Percentiles rank a stretch among this genome's conserved stretches.
Conservation (phyloP, 2,888 invertebrate genomes). For the Cyrtodaria siliqua region DNA sequence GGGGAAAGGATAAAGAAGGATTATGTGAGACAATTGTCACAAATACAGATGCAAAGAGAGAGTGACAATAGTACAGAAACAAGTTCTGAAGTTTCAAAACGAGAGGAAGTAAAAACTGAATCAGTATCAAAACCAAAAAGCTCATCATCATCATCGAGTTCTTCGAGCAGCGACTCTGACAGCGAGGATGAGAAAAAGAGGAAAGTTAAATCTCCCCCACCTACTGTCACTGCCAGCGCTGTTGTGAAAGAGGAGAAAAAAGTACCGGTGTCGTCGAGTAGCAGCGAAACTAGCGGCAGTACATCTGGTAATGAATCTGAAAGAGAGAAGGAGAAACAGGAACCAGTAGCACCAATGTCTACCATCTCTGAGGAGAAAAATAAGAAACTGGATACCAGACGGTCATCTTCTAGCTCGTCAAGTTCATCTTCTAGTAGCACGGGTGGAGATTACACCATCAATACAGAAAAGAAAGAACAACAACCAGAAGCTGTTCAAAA, state of each 20-base stretch:
- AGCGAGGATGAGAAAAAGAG: slow-evolving; percentile 37
- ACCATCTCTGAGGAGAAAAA: slow-evolving; percentile 28
- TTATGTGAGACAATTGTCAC: slow-evolving; percentile 32
- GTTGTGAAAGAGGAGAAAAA: neutral
- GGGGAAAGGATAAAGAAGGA: slow-evolving; percentile 41
- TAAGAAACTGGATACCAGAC: slow-evolving; percentile 11
- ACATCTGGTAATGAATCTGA: slow-evolving; percentile 45
- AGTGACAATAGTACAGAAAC: slow-evolving; percentile 13
- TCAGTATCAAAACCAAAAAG: slow-evolving; percentile 6
- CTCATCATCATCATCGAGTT: slow-evolving; percentile 36
- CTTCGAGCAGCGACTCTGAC: slow-evolving; percentile 24
- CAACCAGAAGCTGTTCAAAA: slow-evolving; percentile 1
- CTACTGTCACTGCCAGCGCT: too few species aligned
- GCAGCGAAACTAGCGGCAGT: slow-evolving; percentile 14
- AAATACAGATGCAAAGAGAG: slow-evolving; percentile 44
- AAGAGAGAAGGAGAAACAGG: slow-evolving; percentile 28
- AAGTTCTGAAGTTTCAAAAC: too few species aligned
- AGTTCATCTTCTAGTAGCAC: slow-evolving; percentile 29
- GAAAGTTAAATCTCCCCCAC: slow-evolving; percentile 8
- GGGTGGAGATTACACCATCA: slow-evolving; percentile 26
- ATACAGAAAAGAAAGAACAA: neutral
- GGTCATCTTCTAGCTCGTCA: slow-evolving; percentile 21
- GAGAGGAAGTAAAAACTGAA: neutral
- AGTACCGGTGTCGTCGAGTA: slow-evolving; percentile 14
- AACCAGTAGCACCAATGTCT: slow-evolving; percentile 21